Percentiles rank a stretch among this genome's conserved stretches.
Evolutionary conservation across 2,797 vertebrate species (phyloP).

Genomic region (Liasis olivaceus): DNA sequence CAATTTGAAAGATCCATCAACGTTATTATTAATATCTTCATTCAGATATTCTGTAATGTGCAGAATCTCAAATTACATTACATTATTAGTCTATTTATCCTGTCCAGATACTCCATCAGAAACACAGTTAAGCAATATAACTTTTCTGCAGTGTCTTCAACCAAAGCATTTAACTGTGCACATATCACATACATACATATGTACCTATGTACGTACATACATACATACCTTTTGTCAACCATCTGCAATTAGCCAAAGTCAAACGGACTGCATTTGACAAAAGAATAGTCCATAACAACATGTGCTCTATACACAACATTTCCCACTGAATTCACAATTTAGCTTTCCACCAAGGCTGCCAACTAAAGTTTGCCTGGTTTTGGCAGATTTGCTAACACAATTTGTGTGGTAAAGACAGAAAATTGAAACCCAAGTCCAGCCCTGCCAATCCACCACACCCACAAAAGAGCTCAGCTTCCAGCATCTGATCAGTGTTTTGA

Average conservation of each 20-base stretch:
- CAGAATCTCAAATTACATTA: constrained; percentile 48
- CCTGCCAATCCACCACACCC: constrained; percentile 62
- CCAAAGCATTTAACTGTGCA: neutral
- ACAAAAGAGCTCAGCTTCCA: constrained; percentile 53
- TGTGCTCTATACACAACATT: constrained; percentile 64
- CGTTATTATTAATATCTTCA: constrained; percentile 46
- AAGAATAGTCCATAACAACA: constrained; percentile 58
- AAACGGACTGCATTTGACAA: constrained; percentile 66
- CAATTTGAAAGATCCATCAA: neutral
- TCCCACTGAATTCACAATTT: constrained; percentile 57
- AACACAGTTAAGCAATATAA: neutral
- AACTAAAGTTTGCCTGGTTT: constrained; percentile 64
- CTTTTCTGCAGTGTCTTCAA: constrained; percentile 24
- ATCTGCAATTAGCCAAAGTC: constrained; percentile 59
- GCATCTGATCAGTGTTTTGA: constrained; percentile 59
- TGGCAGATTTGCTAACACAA: constrained; percentile 65
- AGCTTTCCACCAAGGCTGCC: constrained; percentile 64
- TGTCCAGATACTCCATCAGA: constrained; percentile 26
- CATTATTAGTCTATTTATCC: constrained; percentile 21
- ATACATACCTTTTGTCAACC: constrained; percentile 34
- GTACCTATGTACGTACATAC: too few relatives aligned
- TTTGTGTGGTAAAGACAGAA: constrained; percentile 63
- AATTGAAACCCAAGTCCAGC: constrained; percentile 60
- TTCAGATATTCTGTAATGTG: constrained; percentile 5
- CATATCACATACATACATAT: constrained; percentile 7